Conservation (phyloP, 2,888 invertebrate species). For the Hetaerina titia region DNA sequence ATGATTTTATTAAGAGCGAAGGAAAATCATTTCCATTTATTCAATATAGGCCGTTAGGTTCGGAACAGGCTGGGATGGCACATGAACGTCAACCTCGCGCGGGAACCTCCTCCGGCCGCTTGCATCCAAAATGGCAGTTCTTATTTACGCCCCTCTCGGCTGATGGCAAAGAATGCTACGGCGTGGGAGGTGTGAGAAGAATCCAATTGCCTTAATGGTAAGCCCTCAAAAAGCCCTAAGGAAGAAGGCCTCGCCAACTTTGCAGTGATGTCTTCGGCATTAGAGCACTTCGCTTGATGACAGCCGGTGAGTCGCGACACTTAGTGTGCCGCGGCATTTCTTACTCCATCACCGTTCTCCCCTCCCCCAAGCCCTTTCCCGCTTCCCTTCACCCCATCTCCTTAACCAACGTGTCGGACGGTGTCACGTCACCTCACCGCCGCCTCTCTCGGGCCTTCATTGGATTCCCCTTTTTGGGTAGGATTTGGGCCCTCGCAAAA, state of each 20-base stretch:
- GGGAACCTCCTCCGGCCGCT: neutral
- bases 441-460: neutral
- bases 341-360: neutral
- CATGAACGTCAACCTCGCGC: neutral
- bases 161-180: neutral
- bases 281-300: slow-evolving; percentile 11
- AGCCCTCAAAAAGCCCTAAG: neutral
- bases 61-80: neutral
- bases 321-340: neutral
- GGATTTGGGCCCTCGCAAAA: too few species aligned
- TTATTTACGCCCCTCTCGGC: neutral
- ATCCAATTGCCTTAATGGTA: slow-evolving; percentile 34
- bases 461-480: neutral
- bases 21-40: neutral
- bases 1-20: too few species aligned
- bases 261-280: neutral
- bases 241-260: neutral
- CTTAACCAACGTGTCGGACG: neutral
- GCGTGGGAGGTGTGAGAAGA: neutral
- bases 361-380: neutral
- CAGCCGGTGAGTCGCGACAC: neutral
- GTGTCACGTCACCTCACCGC: neutral
- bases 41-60: neutral
- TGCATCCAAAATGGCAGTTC: neutral
- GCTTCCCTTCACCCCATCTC: too few species aligned